Evolutionary conservation across 2,113 vertebrate genomes (phyloP).

Genomic region (Alouatta palliata): DNA sequence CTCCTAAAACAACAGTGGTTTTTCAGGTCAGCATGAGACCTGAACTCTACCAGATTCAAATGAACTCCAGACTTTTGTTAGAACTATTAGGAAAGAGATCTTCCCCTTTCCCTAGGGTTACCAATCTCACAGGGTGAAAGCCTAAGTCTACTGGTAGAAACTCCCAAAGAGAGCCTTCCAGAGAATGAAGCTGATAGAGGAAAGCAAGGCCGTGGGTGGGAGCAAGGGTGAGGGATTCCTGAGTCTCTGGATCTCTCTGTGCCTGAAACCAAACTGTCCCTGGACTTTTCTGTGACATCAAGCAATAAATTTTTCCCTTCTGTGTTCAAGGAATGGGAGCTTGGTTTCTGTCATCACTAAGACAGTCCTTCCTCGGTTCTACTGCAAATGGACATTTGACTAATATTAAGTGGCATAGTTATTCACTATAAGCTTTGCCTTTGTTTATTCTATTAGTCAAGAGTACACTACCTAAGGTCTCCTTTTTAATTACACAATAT

Average conservation of each 20-base stretch:
- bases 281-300: not conserved
- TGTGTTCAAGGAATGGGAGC: not conserved
- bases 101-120: not conserved
- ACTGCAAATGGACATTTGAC: not conserved
- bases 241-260: not conserved
- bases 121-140: not conserved
- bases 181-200: not conserved
- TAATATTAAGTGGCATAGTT: not conserved
- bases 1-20: not conserved
- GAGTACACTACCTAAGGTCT: not conserved
- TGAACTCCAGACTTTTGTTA: not conserved
- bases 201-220: not conserved
- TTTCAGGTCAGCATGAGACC: not conserved
- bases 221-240: not conserved
- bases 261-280: not conserved
- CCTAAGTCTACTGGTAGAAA: not conserved
- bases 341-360: not conserved
- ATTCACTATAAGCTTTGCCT: not conserved
- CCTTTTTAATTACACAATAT: not conserved
- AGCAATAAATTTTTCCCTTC: not conserved
- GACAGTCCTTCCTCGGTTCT: not conserved
- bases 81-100: not conserved
- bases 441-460: not conserved
- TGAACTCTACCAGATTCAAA: not conserved
- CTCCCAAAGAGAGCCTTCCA: not conserved